Evolutionary conservation across 2,113 vertebrate species (phyloP).

Genomic region (Serilophus lunatus): DNA sequence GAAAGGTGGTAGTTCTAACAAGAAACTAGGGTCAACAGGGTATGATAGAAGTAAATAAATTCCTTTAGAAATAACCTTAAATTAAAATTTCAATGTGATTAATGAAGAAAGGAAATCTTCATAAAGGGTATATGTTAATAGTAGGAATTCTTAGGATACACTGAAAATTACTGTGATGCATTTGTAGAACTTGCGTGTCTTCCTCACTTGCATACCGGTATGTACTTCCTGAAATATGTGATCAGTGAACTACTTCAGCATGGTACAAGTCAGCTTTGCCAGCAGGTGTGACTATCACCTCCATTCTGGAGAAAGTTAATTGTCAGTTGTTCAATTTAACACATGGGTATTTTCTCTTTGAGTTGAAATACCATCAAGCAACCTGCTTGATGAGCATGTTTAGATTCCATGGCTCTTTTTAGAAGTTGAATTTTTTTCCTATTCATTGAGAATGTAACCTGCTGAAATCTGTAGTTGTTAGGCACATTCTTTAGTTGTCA

Average conservation of each 20-base stretch:
- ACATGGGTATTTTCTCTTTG: neutral
- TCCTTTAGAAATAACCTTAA: neutral
- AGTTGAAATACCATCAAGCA: neutral
- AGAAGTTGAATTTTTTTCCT: neutral
- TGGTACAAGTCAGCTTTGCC: neutral
- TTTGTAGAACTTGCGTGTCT: neutral
- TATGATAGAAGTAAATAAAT: neutral
- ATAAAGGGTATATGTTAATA: neutral
- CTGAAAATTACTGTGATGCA: neutral
- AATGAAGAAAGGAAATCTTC: neutral
- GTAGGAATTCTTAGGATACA: neutral
- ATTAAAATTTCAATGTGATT: neutral
- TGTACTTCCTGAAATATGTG: neutral
- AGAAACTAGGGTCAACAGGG: neutral
- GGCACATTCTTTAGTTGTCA: neutral
- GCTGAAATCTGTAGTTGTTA: neutral
- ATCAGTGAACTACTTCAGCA: neutral
- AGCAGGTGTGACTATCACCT: neutral
- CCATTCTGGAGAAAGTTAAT: neutral
- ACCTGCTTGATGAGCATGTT: neutral
- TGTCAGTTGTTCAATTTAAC: neutral
- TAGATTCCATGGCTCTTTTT: neutral
- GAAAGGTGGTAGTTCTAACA: neutral
- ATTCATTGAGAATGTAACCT: neutral
- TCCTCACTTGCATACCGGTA: neutral